A percentile compares a stretch with the other conserved stretches of the same genome.
phyloP scores from a whole-genome alignment of 2,888 invertebrate genomes.

The Dromius quadrimaculatus region DNA sequence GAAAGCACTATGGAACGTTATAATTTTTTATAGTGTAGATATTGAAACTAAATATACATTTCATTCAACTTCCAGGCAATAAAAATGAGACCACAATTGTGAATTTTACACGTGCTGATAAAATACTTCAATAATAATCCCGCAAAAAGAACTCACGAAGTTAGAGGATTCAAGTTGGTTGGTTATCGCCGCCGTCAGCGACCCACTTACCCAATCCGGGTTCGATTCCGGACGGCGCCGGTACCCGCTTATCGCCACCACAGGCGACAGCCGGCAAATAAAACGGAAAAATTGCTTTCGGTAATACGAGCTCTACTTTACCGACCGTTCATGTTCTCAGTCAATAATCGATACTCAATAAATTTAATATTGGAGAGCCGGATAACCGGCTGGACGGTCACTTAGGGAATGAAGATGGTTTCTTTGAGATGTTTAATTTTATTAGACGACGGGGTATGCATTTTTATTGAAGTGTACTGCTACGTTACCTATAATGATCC shows the following conservation, averaged over 20 bases:
- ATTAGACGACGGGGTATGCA: constrained; percentile 43
- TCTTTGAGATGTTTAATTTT: constrained; percentile 39
- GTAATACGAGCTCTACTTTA: constrained; percentile 38
- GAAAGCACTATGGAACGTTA: no score
- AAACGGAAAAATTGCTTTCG: constrained; percentile 49
- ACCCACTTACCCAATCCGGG: constrained; percentile 27
- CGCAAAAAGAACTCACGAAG: constrained; percentile 32
- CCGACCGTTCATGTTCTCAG: constrained; percentile 35
- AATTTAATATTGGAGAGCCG: constrained; percentile 46
- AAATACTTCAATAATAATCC: constrained; percentile 47
- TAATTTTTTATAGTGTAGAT: no score
- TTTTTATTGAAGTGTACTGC: constrained; percentile 35
- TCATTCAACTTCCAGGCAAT: background rate
- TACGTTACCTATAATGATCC: constrained; percentile 15
- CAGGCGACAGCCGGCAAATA: constrained; percentile 51
- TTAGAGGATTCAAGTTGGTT: constrained; percentile 18
- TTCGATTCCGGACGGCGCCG: constrained; percentile 38
- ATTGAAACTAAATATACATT: no score
- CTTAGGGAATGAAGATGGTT: constrained; percentile 6
- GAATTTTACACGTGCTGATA: constrained; percentile 43
- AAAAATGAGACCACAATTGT: constrained; percentile 44
- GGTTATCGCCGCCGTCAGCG: constrained; percentile 34
- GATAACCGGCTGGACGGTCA: constrained; percentile 17
- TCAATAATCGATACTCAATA: constrained; percentile 51
- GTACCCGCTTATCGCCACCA: constrained; percentile 46